Conservation (phyloP, 2,797 vertebrate genomes). For the Diceros bicornis region DNA sequence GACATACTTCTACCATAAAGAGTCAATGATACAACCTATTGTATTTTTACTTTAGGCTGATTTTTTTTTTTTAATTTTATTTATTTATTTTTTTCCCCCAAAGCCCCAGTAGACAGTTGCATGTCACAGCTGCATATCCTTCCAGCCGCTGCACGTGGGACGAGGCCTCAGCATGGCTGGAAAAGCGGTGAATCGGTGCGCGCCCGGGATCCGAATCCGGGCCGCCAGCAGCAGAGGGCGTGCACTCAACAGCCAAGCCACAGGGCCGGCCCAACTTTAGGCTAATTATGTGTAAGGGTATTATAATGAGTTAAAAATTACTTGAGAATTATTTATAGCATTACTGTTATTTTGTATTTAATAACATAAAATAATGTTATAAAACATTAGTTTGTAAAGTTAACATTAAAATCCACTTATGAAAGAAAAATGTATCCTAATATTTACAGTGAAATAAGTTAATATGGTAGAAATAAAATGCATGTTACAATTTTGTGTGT, state of each 20-base stretch:
- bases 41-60: neutral
- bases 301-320: neutral
- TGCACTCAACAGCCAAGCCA: too few relatives aligned
- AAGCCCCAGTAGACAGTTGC: too few relatives aligned
- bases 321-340: neutral
- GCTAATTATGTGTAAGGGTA: neutral
- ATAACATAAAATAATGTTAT: slow-evolving; percentile 14
- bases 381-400: neutral
- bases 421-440: neutral
- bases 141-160: too few relatives aligned
- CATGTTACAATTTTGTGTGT: neutral
- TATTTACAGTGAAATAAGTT: slow-evolving; percentile 29
- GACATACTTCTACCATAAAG: neutral
- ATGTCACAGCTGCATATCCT: too few relatives aligned
- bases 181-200: too few relatives aligned
- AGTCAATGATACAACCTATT: neutral
- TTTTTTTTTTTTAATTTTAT: too few relatives aligned
- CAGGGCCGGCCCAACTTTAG: too few relatives aligned
- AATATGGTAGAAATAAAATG: neutral
- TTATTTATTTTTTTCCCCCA: too few relatives aligned
- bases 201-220: too few relatives aligned
- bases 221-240: too few relatives aligned
- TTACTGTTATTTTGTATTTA: neutral
- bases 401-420: slow-evolving; percentile 11
- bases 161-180: too few relatives aligned